These are phyloP conservation scores for Hydrochoerus hydrochaeris DNA, from an alignment of 2,113 vertebrate genomes.

Conservation along the genomic window DNA sequence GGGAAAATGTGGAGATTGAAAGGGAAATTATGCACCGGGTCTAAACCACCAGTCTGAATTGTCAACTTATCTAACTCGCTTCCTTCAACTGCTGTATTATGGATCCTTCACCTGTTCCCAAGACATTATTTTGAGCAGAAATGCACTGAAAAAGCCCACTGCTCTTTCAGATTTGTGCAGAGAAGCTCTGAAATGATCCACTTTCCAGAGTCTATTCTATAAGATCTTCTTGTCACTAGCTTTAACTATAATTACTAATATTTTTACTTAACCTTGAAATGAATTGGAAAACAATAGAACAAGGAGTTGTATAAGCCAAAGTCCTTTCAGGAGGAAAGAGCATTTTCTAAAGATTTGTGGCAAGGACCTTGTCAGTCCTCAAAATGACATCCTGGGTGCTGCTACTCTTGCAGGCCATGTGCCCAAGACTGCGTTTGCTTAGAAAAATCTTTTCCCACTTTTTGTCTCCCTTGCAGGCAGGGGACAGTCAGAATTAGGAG, in stretches of 20 bases:
- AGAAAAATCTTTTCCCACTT: background rate
- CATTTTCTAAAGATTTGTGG: background rate
- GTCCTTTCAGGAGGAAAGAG: background rate
- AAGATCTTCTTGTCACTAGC: background rate
- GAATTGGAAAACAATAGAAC: constrained; percentile 23
- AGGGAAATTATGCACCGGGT: rapidly evolving
- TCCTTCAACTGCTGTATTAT: rapidly evolving
- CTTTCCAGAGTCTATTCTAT: background rate
- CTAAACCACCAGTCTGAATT: rapidly evolving
- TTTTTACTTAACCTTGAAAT: constrained; percentile 41
- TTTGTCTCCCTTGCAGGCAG: too few species aligned
- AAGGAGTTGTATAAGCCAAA: background rate
- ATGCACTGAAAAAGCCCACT: background rate
- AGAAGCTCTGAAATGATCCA: background rate
- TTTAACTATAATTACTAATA: constrained; percentile 52
- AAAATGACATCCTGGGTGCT: background rate
- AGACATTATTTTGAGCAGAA: background rate
- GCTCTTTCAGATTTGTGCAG: background rate
- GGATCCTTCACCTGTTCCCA: background rate
- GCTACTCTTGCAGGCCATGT: rapidly evolving
- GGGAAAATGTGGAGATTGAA: background rate
- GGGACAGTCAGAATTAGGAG: too few species aligned
- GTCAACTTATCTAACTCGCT: rapidly evolving
- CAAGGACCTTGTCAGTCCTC: background rate
- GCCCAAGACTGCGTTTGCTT: too few species aligned